These are phyloP conservation scores for Vanessa cardui DNA, from an alignment of 2,888 invertebrate genomes.

Conservation along the genomic window DNA sequence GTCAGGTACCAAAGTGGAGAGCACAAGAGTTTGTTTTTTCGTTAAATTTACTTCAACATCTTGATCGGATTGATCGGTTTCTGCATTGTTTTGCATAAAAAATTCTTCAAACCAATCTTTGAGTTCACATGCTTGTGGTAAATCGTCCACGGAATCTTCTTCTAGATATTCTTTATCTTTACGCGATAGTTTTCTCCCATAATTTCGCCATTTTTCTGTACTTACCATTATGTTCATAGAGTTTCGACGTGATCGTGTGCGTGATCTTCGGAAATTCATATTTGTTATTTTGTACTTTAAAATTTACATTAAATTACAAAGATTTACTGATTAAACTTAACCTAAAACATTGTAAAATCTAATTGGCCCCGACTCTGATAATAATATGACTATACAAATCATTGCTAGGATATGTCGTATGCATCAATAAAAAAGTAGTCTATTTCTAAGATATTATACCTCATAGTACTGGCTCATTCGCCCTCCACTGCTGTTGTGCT, in stretches of 20 bases:
- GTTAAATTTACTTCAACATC: conserved; percentile 74
- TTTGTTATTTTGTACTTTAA: conserved; percentile 18
- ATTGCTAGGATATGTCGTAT: too few relatives aligned
- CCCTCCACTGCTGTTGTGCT: too few relatives aligned
- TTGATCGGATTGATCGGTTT: conserved; percentile 60
- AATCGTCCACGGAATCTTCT: conserved; percentile 62
- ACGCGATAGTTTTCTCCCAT: conserved; percentile 54
- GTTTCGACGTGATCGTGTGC: conserved; percentile 55
- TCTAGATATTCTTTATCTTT: conserved; percentile 46
- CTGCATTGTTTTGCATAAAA: conserved; percentile 58
- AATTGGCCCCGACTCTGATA: conserved; percentile 46
- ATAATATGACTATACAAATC: neutral
- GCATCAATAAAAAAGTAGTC: too few relatives aligned
- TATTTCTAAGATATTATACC: too few relatives aligned
- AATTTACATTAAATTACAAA: conserved; percentile 48
- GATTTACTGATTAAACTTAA: conserved; percentile 44
- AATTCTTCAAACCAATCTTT: conserved; percentile 70
- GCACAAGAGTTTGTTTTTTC: conserved; percentile 74
- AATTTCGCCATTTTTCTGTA: conserved; percentile 65
- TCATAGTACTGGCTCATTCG: too few relatives aligned
- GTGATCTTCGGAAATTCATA: conserved; percentile 70
- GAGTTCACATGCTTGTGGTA: conserved; percentile 55
- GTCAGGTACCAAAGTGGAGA: conserved; percentile 82
- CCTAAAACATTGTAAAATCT: conserved; percentile 44
- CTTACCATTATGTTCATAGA: conserved; percentile 57